Evolutionary conservation across 2,888 invertebrate genomes (phyloP).

Genomic region (Nezara viridula): DNA sequence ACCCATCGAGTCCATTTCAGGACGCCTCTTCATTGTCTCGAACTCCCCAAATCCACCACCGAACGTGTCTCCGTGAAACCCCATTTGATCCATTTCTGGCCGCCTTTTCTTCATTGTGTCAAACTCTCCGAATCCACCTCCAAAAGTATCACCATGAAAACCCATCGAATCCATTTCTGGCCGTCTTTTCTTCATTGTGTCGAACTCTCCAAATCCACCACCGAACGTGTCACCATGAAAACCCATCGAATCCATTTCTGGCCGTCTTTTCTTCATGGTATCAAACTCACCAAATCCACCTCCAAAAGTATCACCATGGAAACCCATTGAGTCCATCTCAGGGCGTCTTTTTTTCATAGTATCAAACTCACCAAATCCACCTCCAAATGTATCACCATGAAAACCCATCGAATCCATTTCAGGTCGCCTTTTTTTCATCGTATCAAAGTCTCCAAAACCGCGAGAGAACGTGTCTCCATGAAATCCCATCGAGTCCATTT

Average conservation of each 20-base stretch:
- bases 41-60: conserved; percentile 68
- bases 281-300: conserved; percentile 68
- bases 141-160: conserved; percentile 68
- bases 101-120: conserved; percentile 67
- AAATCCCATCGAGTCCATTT: conserved; percentile 67
- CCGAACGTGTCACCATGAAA: conserved; percentile 68
- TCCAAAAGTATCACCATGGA: conserved; percentile 68
- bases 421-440: conserved; percentile 66
- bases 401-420: conserved; percentile 67
- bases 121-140: conserved; percentile 68
- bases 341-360: conserved; percentile 67
- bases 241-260: conserved; percentile 67
- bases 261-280: conserved; percentile 67
- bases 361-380: conserved; percentile 68
- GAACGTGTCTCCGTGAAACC: conserved; percentile 68
- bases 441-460: conserved; percentile 67
- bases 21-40: conserved; percentile 67
- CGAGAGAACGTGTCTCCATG: conserved; percentile 67
- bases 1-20: conserved; percentile 67
- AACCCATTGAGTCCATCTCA: conserved; percentile 67
- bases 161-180: conserved; percentile 67
- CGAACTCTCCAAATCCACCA: conserved; percentile 67
- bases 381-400: conserved; percentile 68
- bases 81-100: conserved; percentile 67
- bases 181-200: conserved; percentile 67